Evolutionary conservation across 2,797 vertebrate genomes (phyloP).

Genomic region (Semotilus atromaculatus): DNA sequence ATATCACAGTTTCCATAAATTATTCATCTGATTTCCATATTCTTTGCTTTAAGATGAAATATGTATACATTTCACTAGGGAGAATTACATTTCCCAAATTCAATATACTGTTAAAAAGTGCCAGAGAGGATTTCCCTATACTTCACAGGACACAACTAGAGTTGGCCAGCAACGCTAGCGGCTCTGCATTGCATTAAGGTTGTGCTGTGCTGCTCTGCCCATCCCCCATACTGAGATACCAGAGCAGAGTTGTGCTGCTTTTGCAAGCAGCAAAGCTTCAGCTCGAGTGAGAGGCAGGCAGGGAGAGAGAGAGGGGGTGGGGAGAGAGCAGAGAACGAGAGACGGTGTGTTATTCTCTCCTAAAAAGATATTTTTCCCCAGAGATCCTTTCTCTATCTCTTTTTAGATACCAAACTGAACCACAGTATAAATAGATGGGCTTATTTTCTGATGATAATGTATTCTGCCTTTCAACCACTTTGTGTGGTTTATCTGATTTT

Average conservation of each 20-base stretch:
- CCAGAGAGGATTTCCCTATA: conserved; percentile 2
- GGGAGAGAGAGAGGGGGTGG: conserved; percentile 64
- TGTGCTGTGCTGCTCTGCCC: conserved; percentile 67
- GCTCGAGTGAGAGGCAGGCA: conserved; percentile 47
- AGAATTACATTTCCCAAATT: conserved; percentile 3
- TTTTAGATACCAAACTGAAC: conserved; percentile 54
- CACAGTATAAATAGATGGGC: conserved; percentile 55
- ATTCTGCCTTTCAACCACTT: conserved; percentile 62
- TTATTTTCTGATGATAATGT: conserved; percentile 64
- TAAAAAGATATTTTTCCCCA: conserved; percentile 66
- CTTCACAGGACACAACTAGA: conserved; percentile 68
- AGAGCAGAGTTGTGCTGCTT: conserved; percentile 78
- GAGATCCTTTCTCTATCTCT: conserved; percentile 60
- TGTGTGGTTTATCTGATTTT: conserved; percentile 64
- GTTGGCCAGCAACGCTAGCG: conserved; percentile 65
- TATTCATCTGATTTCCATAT: background rate
- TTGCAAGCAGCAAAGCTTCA: conserved; percentile 69
- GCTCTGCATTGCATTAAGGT: conserved; percentile 64
- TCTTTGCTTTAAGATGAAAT: background rate
- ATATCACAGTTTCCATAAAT: background rate
- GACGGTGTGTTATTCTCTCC: conserved; percentile 59
- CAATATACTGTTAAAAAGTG: conserved; percentile 5
- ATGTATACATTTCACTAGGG: background rate
- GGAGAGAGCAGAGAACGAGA: conserved; percentile 63
- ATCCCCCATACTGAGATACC: conserved; percentile 80